phyloP scores from a whole-genome alignment of 2,797 vertebrate species.

The Tarsius wallacei region DNA sequence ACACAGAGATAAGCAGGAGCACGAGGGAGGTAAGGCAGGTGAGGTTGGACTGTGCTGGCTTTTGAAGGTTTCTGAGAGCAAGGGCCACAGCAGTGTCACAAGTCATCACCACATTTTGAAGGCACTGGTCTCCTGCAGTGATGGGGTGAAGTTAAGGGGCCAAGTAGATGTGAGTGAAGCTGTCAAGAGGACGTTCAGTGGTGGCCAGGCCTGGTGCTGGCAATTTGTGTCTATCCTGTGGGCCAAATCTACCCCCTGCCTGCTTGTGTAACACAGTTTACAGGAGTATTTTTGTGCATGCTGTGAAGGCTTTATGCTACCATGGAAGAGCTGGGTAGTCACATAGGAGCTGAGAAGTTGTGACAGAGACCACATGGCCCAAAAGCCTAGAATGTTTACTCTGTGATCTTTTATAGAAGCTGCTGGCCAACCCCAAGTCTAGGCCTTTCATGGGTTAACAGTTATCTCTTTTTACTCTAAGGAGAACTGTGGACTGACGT shows the following conservation, averaged over 20 bases:
- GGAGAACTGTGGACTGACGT: neutral
- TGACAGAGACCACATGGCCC: rapidly evolving
- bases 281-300: neutral
- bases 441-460: neutral
- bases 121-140: neutral
- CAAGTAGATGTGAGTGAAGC: neutral
- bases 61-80: neutral
- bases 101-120: neutral
- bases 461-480: neutral
- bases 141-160: too few relatives aligned
- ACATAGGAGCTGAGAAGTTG: neutral
- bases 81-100: rapidly evolving
- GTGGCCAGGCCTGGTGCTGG: neutral
- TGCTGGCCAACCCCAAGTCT: neutral
- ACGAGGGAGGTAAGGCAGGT: neutral
- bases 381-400: too few relatives aligned
- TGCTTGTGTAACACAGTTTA: rapidly evolving
- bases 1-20: neutral
- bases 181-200: neutral
- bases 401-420: neutral
- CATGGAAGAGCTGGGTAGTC: neutral
- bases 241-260: rapidly evolving
- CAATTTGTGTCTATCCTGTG: neutral
- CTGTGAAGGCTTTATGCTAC: neutral
- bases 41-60: neutral